Evolutionary conservation across 2,113 vertebrate genomes (phyloP), one percentile per base, ranked within the genome.

Genomic region (Alces alces): DNA sequence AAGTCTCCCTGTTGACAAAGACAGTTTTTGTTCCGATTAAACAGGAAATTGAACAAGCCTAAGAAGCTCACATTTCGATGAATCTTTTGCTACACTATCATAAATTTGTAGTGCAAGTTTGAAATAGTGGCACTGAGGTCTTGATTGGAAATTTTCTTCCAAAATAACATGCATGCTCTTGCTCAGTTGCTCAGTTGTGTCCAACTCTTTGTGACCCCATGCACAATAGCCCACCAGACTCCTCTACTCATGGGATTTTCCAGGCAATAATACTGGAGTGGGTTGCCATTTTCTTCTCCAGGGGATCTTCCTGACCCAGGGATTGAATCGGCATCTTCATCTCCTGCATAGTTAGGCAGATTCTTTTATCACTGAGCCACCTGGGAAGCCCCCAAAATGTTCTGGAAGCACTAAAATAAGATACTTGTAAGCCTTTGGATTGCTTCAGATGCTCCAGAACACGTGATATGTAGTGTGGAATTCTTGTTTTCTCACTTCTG

Each of bases 41-140:
- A 85, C 25, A 80, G 54, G 54, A 96, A 95, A 91, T 27, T 61
- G 36, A 92, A 36, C 19, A 93, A 93, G 17, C 14, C 50, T 93
- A 47, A 96, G 28, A 64, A 95, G 54, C 45, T 93, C 23, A 94
- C 86, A 52, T 21, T 73, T 25, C 3, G 1, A 79, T 61, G 55
- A 89, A 19, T 78, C 39, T 52, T 83, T 86, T 55, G 82, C 27
- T 6, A 14, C 25, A 57, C 43, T 54, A 86, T 57, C 73, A 61
- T 36, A 30, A 54, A 47, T 89, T 86, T 70, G 4, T 27, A 93
- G n/a, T 78, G 92, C 64, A 64, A 28, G 84, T 95, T 54, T 89
- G 39, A 96, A 93, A 78, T 9, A 21, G 3, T 96, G 58, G 21
- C 28, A 50, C 1, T 52, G 84, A 92, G 36, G 12, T 86, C 90